phyloP scores from a whole-genome alignment of 1,140 invertebrate genomes.

The Temnothorax curvispinosus region DNA sequence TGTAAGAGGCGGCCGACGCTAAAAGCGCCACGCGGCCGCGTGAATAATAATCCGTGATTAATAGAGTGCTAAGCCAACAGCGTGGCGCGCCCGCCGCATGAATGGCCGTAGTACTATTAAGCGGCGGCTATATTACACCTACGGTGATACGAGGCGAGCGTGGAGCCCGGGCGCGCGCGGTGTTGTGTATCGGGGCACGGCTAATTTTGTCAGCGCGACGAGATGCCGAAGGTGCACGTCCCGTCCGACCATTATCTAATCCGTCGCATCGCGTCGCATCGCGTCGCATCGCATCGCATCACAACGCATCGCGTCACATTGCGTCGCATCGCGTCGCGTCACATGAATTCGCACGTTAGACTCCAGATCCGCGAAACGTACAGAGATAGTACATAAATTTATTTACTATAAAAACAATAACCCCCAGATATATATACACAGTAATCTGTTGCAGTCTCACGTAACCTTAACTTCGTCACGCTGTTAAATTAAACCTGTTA shows the following conservation, averaged over 20 bases:
- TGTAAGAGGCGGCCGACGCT: conserved; percentile 65
- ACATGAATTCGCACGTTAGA: background rate
- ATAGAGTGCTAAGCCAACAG: conserved; percentile 80
- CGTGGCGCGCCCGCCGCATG: conserved; percentile 72
- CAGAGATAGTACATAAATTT: background rate
- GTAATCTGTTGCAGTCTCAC: background rate
- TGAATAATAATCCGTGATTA: conserved; percentile 84
- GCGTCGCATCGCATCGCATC: background rate
- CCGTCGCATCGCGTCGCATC: background rate
- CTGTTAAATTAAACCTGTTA: background rate
- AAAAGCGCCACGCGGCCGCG: conserved; percentile 79
- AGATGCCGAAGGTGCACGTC: conserved; percentile 46
- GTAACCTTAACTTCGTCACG: background rate
- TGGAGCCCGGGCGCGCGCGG: background rate
- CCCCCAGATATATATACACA: background rate
- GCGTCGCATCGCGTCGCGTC: background rate
- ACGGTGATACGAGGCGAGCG: conserved; percentile 51
- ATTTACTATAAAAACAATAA: background rate
- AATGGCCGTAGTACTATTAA: conserved; percentile 78
- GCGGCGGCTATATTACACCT: conserved; percentile 70
- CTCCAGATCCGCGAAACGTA: background rate
- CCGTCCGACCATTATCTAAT: conserved; percentile 32
- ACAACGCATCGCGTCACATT: background rate
- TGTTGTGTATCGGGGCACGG: conserved; percentile 55
- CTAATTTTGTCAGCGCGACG: conserved; percentile 53